phyloP scores from a whole-genome alignment of 2,888 invertebrate genomes.

The Cheilosia vernalis region DNA sequence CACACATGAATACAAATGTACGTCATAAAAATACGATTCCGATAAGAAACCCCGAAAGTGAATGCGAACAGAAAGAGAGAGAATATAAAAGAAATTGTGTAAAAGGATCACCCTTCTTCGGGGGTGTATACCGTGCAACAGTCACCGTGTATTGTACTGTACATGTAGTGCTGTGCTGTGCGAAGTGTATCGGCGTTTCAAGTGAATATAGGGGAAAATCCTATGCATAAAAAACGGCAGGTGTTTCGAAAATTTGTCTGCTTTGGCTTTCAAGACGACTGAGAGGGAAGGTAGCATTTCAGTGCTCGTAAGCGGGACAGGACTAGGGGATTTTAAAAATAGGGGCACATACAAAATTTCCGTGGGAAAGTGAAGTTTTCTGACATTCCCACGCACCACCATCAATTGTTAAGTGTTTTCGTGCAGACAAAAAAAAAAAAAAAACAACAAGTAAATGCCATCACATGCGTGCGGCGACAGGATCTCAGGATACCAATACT shows the following conservation, averaged over 20 bases:
- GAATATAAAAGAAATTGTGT: conserved; percentile 53
- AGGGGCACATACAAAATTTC: conserved; percentile 72
- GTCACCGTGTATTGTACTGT: not conserved
- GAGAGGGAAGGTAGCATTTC: conserved; percentile 24
- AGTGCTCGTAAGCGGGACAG: conserved; percentile 25
- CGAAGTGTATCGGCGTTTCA: conserved; percentile 47
- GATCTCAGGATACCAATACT: conserved; percentile 57
- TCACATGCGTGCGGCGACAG: conserved; percentile 55
- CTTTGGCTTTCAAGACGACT: conserved; percentile 27
- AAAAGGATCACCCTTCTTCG: conserved; percentile 66
- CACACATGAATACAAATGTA: conserved; percentile 36
- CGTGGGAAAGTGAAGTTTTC: conserved; percentile 80
- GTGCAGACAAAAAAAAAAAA: conserved; percentile 24
- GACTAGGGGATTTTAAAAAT: conserved; percentile 40
- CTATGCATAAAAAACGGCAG: conserved; percentile 81
- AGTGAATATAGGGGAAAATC: conserved; percentile 73
- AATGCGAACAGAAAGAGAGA: conserved; percentile 43
- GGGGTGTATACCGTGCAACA: conserved; percentile 47
- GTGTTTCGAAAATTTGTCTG: conserved; percentile 78
- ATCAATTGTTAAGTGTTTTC: conserved; percentile 61
- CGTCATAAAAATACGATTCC: conserved; percentile 37
- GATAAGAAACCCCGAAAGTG: conserved; percentile 66
- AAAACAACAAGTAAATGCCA: conserved; percentile 43
- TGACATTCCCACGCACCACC: conserved; percentile 80
- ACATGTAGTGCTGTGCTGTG: conserved; percentile 23